phyloP scores from a whole-genome alignment of 2,888 invertebrate species.

The Oscheius sp. region DNA sequence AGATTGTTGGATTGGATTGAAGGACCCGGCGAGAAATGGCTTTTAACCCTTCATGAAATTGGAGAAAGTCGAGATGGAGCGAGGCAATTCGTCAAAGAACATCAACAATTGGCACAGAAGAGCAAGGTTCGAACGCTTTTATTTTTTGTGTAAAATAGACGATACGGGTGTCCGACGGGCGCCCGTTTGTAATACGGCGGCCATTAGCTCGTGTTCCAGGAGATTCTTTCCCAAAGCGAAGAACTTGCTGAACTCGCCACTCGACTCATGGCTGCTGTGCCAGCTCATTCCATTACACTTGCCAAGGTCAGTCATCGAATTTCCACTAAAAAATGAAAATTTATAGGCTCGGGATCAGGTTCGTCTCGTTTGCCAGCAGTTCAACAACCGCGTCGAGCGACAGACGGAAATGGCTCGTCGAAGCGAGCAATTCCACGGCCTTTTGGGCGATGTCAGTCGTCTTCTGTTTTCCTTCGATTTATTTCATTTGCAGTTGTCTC shows the following conservation, averaged over 20 bases:
- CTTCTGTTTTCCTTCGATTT: neutral
- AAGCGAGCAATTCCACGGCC: slow-evolving; percentile 82
- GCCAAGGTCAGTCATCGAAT: slow-evolving; percentile 69
- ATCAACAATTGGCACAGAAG: slow-evolving; percentile 79
- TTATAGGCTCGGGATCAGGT: slow-evolving; percentile 44
- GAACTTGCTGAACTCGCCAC: slow-evolving; percentile 83
- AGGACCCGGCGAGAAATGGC: slow-evolving; percentile 82
- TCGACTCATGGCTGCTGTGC: slow-evolving; percentile 74
- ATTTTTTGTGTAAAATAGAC: neutral
- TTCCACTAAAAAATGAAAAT: neutral
- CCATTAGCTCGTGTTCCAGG: slow-evolving; percentile 74
- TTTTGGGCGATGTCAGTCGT: slow-evolving; percentile 80
- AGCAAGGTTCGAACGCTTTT: slow-evolving; percentile 40
- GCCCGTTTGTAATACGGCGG: slow-evolving; percentile 7
- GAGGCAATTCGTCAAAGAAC: slow-evolving; percentile 82
- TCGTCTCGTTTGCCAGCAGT: slow-evolving; percentile 75
- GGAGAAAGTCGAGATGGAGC: slow-evolving; percentile 78
- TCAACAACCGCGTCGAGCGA: slow-evolving; percentile 82
- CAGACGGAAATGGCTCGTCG: slow-evolving; percentile 83
- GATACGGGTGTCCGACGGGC: neutral
- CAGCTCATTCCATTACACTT: slow-evolving; percentile 79
- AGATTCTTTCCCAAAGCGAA: slow-evolving; percentile 84
- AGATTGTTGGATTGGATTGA: slow-evolving; percentile 64
- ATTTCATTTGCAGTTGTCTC: slow-evolving; percentile 71
- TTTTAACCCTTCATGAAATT: slow-evolving; percentile 80